These are phyloP conservation scores for Cyprinodon brontotheroides DNA, from an alignment of 2,113 vertebrate species.

Conservation along the genomic window DNA sequence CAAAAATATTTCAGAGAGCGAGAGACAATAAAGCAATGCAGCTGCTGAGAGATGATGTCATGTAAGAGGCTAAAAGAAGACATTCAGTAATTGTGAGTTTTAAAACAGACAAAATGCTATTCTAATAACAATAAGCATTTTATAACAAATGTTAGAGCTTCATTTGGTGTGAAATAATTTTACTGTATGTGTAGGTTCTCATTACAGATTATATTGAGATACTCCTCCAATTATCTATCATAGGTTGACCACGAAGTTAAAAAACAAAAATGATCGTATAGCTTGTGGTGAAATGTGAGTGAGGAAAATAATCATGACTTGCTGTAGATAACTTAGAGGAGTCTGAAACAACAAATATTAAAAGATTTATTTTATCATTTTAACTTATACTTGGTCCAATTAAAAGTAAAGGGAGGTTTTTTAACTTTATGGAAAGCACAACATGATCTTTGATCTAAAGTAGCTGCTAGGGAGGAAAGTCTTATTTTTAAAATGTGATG, in stretches of 20 bases:
- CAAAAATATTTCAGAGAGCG: slow-evolving; percentile 56
- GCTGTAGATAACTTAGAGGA: not conserved
- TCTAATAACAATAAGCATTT: slow-evolving; percentile 10
- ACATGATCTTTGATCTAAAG: not conserved
- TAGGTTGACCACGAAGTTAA: not conserved
- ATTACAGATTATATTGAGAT: not conserved
- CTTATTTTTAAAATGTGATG: not conserved
- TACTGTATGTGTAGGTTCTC: not conserved
- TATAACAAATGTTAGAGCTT: slow-evolving; percentile 16
- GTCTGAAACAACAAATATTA: not conserved
- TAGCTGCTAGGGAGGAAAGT: not conserved
- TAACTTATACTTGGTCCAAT: not conserved
- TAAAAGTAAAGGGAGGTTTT: not conserved
- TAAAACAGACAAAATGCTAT: slow-evolving; percentile 26
- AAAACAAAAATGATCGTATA: not conserved
- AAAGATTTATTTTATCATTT: not conserved
- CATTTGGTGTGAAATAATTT: not conserved
- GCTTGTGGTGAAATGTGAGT: not conserved
- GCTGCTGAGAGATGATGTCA: slow-evolving; percentile 64
- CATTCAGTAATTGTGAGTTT: slow-evolving; percentile 27
- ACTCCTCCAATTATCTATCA: not conserved
- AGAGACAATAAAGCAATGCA: slow-evolving; percentile 38
- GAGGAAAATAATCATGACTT: not conserved
- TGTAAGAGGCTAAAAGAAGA: slow-evolving; percentile 32
- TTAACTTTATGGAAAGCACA: not conserved